These are phyloP conservation scores for Leptobrachium leishanense DNA, from an alignment of 2,113 vertebrate genomes.

Conservation along the genomic window DNA sequence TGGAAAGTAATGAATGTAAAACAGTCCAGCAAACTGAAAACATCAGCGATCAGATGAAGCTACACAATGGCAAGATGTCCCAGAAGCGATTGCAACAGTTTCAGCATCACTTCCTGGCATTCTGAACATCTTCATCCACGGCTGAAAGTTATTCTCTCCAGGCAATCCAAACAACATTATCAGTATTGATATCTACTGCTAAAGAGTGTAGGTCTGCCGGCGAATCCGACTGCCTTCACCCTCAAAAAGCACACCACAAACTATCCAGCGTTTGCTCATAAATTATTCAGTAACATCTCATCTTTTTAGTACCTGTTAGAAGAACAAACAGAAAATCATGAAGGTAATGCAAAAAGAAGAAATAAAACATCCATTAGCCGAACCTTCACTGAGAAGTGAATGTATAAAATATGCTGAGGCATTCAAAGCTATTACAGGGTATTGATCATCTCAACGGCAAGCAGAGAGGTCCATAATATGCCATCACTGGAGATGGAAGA, in stretches of 20 bases:
- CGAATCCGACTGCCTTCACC: background rate
- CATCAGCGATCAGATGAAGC: background rate
- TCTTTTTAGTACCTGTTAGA: background rate
- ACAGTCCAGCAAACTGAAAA: background rate
- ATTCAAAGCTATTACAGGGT: background rate
- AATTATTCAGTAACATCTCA: background rate
- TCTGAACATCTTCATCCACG: background rate
- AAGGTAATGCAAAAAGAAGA: background rate
- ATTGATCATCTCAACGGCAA: background rate
- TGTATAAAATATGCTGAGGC: background rate
- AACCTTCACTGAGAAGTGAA: background rate
- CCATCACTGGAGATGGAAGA: background rate
- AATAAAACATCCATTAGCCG: too few relatives aligned
- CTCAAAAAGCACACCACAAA: background rate
- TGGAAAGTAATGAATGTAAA: too few relatives aligned
- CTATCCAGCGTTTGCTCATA: background rate
- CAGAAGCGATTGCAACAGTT: background rate
- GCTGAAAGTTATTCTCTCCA: background rate
- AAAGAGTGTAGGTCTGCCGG: background rate
- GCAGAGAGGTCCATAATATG: background rate
- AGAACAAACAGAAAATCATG: background rate
- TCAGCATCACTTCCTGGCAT: background rate
- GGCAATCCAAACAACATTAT: background rate
- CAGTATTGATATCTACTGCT: background rate
- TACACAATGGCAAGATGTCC: background rate